phyloP scores from a whole-genome alignment of 2,888 invertebrate species.

The Dioctria linearis region DNA sequence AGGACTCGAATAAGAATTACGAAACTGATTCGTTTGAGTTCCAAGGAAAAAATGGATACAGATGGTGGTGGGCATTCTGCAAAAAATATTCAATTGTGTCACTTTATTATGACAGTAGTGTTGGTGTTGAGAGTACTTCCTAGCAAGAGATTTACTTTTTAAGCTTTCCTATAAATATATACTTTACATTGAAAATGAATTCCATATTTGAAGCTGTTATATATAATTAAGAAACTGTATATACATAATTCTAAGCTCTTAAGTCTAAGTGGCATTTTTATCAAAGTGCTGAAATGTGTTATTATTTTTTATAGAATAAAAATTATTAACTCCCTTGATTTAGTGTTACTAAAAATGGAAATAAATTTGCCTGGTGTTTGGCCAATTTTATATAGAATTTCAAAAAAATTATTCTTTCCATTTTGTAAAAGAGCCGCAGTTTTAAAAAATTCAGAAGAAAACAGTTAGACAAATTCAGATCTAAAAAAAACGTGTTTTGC shows the following conservation, averaged over 20 bases:
- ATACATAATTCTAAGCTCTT: not conserved
- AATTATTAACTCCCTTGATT: no score
- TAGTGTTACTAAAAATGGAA: no score
- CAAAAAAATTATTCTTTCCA: no score
- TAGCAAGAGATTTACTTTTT: not conserved
- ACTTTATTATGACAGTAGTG: conserved; percentile 72
- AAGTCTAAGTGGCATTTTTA: not conserved
- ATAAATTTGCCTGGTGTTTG: no score
- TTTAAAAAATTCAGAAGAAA: no score
- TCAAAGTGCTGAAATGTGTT: not conserved
- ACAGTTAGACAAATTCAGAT: no score
- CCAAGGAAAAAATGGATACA: conserved; percentile 80
- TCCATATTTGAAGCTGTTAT: not conserved
- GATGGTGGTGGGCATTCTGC: conserved; percentile 89
- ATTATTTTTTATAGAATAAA: no score
- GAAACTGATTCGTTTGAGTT: conserved; percentile 79
- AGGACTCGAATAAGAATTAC: conserved; percentile 54
- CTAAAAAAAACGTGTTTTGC: no score
- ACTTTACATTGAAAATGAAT: not conserved
- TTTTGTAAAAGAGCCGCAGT: no score
- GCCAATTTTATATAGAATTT: no score
- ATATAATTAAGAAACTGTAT: not conserved
- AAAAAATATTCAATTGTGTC: conserved; percentile 84
- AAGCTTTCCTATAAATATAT: not conserved
- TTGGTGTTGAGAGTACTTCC: not conserved